phyloP scores from a whole-genome alignment of 2,888 invertebrate species.

The Brachyptera putata region DNA sequence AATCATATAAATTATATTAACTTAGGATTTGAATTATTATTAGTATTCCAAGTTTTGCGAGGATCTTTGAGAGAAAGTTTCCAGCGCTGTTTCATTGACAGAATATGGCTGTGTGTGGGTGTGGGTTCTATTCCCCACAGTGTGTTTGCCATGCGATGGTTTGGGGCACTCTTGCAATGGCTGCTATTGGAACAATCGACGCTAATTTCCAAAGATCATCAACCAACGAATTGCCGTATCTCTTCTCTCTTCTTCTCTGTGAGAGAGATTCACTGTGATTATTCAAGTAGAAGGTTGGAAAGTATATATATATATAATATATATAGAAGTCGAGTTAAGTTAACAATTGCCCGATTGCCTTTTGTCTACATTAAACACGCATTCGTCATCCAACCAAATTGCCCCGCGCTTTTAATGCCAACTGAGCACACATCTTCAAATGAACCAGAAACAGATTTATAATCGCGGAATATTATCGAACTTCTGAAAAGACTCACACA shows the following conservation, averaged over 20 bases:
- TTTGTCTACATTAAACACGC: conserved; percentile 43
- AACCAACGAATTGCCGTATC: conserved; percentile 13
- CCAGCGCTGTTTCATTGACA: conserved; percentile 8
- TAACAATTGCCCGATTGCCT: conserved; percentile 40
- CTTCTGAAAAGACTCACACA: conserved; percentile 7
- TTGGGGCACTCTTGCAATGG: background rate
- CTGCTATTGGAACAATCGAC: conserved; percentile 23
- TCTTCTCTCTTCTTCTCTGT: conserved; percentile 13
- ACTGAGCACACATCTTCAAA: conserved; percentile 26
- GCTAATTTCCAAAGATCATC: conserved; percentile 28
- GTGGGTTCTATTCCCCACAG: background rate
- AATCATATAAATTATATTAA: conserved; percentile 35
- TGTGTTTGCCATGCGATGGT: conserved; percentile 7
- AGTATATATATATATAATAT: no score
- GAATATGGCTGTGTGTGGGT: background rate
- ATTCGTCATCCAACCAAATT: conserved; percentile 43
- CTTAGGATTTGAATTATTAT: conserved; percentile 30
- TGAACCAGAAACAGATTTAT: conserved; percentile 32
- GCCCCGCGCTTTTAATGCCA: conserved; percentile 19
- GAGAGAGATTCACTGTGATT: conserved; percentile 24
- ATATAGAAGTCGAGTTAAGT: conserved; percentile 21
- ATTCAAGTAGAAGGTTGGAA: conserved; percentile 20
- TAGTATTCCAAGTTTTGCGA: conserved; percentile 25
- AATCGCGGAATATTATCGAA: conserved; percentile 22
- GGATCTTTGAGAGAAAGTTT: conserved; percentile 18